Evolutionary conservation across 1,140 invertebrate genomes (phyloP), one percentile per base, ranked within the genome.

Genomic region (Mycetomoellerius zeteki): DNA sequence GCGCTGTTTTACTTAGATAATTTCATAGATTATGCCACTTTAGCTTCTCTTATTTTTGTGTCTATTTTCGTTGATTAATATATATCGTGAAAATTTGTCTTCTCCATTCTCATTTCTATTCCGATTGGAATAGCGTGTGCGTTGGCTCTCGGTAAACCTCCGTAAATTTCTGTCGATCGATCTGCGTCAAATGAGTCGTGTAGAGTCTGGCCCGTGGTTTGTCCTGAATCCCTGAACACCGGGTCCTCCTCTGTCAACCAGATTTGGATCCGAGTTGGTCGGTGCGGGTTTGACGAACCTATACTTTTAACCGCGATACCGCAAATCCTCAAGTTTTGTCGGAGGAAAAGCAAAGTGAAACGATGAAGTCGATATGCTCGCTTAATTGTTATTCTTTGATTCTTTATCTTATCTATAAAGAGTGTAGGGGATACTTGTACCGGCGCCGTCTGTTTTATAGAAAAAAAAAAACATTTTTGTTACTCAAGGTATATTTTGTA

Each of bases 111-210:
- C 50, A 24, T 58, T 56, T 69, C 69, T 52, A 21, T 76, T 77
- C 52, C 12, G 16, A 16, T 75, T 30, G 54, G 37, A 60, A 47
- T 43, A 56, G 30, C 14, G 50, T 37, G 14, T 30, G 67, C 54
- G 54, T 27, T 33, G 30, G 33, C 16, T 16, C 10, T 8, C 56
- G 73, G 33, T 78, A 78, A 85, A 58, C 30, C 82, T 64, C 21
- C 30, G 30, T 78, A 78, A 78, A 85, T 85, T 85, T 78, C 75
- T 67, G 24, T 47, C 82, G 58, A 85, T 76, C 75, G 82, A 67
- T 56, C 62, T 21, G 47, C 82, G 62, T 85, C 58, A 85, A 85
- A 78, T 85, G 71, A 62, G 33, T 85, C 82, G 62, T 85, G 72
- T 78, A 77, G 50, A 64, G 54, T 75, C 54, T 24, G 19, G 54